phyloP scores from a whole-genome alignment of 1,140 invertebrate species.

The Dryas iulia region DNA sequence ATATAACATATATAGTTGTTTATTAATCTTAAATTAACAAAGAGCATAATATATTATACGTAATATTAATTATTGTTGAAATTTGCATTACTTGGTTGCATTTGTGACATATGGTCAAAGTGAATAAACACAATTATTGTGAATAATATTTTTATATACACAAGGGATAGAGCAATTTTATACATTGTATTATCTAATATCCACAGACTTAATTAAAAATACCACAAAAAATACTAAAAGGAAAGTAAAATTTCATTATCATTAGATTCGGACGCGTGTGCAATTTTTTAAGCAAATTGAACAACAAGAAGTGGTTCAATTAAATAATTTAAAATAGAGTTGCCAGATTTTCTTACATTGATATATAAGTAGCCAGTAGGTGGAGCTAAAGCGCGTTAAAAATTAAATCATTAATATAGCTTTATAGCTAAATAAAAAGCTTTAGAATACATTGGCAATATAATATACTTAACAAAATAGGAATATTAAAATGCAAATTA shows the following conservation, averaged over 20 bases:
- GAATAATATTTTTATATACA: not conserved
- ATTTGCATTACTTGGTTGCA: not conserved
- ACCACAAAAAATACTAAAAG: not conserved
- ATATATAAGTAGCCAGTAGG: too few relatives aligned
- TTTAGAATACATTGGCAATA: not conserved
- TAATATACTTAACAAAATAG: not conserved
- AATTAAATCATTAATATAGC: not conserved
- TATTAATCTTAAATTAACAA: constrained; percentile 1
- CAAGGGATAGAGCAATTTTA: not conserved
- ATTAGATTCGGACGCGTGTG: too few relatives aligned
- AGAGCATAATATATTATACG: constrained; percentile 10
- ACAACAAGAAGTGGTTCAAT: too few relatives aligned
- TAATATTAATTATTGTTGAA: not conserved
- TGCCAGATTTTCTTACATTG: too few relatives aligned
- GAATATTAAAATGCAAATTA: too few relatives aligned
- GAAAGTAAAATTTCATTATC: too few relatives aligned
- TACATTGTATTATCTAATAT: not conserved
- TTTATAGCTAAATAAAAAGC: too few relatives aligned
- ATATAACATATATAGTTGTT: not conserved
- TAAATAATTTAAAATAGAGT: too few relatives aligned
- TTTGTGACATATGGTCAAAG: not conserved
- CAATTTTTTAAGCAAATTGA: too few relatives aligned
- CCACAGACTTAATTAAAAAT: not conserved
- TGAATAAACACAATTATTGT: not conserved
- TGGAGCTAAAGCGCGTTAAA: too few relatives aligned